Conservation (phyloP, 2,113 vertebrate genomes). For the Erythrolamprus reginae region DNA sequence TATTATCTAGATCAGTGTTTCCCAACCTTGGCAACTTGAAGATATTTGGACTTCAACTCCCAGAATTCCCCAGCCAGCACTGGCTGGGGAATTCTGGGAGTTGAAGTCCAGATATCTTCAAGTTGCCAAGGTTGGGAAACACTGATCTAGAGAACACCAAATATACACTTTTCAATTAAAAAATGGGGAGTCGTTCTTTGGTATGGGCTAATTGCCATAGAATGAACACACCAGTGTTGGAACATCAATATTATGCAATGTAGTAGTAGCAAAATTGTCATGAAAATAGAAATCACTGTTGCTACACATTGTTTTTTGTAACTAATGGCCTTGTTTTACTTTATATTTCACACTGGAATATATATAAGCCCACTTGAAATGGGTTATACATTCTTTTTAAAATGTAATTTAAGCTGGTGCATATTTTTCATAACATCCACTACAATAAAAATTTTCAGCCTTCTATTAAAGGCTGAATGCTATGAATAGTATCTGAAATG, state of each 20-base stretch:
- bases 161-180: not conserved
- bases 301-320: not conserved
- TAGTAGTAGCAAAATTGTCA: not conserved
- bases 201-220: not conserved
- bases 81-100: too few relatives aligned
- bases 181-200: not conserved
- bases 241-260: not conserved
- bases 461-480: not conserved
- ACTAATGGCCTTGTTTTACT: not conserved
- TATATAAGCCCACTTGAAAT: not conserved
- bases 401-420: not conserved
- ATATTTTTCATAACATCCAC: not conserved
- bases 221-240: not conserved
- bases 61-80: too few relatives aligned
- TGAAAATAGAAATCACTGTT: not conserved
- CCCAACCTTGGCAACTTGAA: too few relatives aligned
- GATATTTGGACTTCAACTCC: too few relatives aligned
- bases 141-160: not conserved
- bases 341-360: not conserved
- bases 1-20: not conserved
- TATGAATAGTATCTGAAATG: not conserved
- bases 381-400: not conserved
- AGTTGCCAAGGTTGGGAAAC: too few relatives aligned
- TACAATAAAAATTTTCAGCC: not conserved
- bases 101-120: too few relatives aligned